A percentile compares a stretch with the other conserved stretches of the same genome.
phyloP scores from a whole-genome alignment of 2,888 invertebrate species.

The Hetaerina titia region DNA sequence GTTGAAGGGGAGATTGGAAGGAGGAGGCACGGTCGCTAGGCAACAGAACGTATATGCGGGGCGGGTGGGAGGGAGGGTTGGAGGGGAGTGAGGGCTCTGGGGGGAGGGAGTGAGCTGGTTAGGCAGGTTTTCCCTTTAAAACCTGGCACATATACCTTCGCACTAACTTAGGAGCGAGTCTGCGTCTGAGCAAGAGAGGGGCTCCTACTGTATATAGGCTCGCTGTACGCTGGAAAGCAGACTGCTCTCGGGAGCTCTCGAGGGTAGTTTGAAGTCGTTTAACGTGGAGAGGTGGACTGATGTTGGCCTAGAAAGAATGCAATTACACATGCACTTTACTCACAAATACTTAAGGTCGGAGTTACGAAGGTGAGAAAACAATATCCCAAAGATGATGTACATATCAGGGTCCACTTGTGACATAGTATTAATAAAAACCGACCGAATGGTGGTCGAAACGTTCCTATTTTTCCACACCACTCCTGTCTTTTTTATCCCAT shows the following conservation, averaged over 20 bases:
- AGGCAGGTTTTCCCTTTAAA: conserved; percentile 20
- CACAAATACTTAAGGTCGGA: background rate
- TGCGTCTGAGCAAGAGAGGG: background rate
- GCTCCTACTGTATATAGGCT: background rate
- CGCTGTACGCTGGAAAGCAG: background rate
- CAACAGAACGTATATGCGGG: background rate
- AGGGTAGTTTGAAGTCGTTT: background rate
- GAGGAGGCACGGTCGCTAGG: background rate
- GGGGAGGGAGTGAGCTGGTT: background rate
- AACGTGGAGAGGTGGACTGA: background rate
- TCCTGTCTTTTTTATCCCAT: background rate
- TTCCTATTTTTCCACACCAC: background rate
- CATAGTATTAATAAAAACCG: background rate
- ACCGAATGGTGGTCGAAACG: background rate
- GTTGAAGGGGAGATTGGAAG: background rate
- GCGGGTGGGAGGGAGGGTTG: background rate
- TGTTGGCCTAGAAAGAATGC: background rate
- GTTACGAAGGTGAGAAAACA: background rate
- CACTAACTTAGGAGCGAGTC: background rate
- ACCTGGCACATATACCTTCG: background rate
- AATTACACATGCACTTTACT: background rate
- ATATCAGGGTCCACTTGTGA: background rate
- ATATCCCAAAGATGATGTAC: background rate
- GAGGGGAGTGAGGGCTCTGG: background rate
- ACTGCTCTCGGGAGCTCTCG: background rate